Evolutionary conservation across 2,113 vertebrate genomes (phyloP), one percentile per base, ranked within the genome.

Genomic region (Planiliza haematocheilus): DNA sequence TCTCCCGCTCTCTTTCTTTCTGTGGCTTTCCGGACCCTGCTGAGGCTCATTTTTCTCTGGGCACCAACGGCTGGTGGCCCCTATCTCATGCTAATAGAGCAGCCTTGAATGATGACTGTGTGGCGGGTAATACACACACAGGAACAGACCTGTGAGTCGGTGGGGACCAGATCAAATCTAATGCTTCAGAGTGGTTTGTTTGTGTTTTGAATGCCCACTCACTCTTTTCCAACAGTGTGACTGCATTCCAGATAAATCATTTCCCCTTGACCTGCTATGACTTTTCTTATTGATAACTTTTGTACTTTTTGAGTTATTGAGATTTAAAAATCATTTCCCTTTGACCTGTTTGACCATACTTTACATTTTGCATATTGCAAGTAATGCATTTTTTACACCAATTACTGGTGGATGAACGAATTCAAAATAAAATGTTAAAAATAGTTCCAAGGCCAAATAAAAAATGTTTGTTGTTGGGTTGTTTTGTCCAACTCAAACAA

Each of bases 201-300:
- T 45, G 42, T 42, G 48, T 8, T 60, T 37, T 49, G 16, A 34
- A 21, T 37, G 46, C 30, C 39, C 20, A 41, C 53, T 18, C 46
- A 55, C 21, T 58, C 12, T 46, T 30, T 53, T 65, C 17, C 38
- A 16, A 64, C 45, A 43, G 45, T 17, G 50, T 8, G 59, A 16
- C 17, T 18, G n/a, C n/a, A 30, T 30, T 30, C 24, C 24, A 30
- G 24, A 5, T 30, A 30, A 3, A 30, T 30, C 24, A 30, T 30
- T 30, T 30, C 5, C 3, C 24, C 24, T 5, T 3, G 24, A 30
- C 3, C 24, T 30, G 86, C 82, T 70, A 77, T 48, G 84, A 82
- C 80, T 82, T 88, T 90, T 85, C 78, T 82, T 86, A 84, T 87
- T n/a, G 67, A 79, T 72, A 87, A 79, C 85, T 87, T 90, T 90